Percentiles rank a stretch among this genome's conserved stretches.
These are phyloP conservation scores for Bubalus kerabau DNA, from an alignment of 2,113 vertebrate genomes.

Conservation along the genomic window DNA sequence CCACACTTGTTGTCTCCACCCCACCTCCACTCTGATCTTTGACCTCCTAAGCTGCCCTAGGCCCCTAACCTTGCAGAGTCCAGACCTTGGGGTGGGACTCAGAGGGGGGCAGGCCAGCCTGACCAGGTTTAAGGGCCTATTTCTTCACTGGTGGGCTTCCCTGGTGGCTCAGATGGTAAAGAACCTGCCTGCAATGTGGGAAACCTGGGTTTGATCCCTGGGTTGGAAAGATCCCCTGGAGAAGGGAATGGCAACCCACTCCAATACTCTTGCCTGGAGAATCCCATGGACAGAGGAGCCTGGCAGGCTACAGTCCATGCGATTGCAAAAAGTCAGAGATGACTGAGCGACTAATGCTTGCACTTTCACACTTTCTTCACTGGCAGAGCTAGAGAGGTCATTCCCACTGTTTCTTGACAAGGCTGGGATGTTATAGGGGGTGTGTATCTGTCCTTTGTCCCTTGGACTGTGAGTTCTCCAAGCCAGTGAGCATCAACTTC, in stretches of 20 bases:
- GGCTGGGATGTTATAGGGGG: too few species aligned
- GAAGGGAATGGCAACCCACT: neutral
- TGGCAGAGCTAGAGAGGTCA: neutral
- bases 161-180: neutral
- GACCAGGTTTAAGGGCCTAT: neutral
- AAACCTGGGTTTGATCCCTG: neutral
- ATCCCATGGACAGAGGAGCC: neutral
- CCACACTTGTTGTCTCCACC: neutral
- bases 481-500: neutral
- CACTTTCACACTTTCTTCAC: neutral
- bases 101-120: neutral
- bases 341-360: rapidly evolving
- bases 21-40: neutral
- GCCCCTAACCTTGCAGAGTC: neutral
- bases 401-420: neutral
- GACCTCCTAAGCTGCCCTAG: neutral
- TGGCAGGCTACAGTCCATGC: neutral
- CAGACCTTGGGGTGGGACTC: neutral
- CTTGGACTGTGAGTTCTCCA: neutral
- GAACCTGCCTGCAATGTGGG: neutral
- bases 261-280: neutral
- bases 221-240: neutral
- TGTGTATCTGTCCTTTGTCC: neutral
- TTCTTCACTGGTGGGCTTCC: neutral
- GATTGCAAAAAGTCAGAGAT: neutral